phyloP scores from a whole-genome alignment of 1,140 invertebrate genomes.

The Drosophila orena region DNA sequence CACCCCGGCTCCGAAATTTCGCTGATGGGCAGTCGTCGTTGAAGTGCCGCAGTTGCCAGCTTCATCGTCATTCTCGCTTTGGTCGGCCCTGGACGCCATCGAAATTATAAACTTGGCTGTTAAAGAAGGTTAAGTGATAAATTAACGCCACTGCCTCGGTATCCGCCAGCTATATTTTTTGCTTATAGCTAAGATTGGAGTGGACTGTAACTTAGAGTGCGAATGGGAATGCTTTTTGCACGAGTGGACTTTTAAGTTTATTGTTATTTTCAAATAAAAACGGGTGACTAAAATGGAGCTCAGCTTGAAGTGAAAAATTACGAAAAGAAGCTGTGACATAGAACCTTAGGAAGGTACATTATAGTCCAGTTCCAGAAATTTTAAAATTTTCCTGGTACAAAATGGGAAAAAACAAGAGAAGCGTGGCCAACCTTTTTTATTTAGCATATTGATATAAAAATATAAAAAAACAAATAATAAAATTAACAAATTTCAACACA shows the following conservation, averaged over 20 bases:
- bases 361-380: too few species aligned
- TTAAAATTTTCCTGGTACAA: too few species aligned
- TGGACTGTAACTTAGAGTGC: constrained; percentile 22
- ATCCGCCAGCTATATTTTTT: constrained; percentile 7
- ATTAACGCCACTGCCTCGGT: constrained; percentile 65
- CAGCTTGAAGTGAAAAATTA: constrained; percentile 49
- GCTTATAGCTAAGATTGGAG: constrained; percentile 13
- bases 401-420: too few species aligned
- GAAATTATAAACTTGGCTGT: constrained; percentile 81
- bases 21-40: constrained; percentile 79
- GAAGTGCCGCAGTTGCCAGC: constrained; percentile 60
- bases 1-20: constrained; percentile 38
- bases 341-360: background rate
- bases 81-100: constrained; percentile 48
- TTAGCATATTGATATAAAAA: too few species aligned
- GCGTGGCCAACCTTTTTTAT: too few species aligned
- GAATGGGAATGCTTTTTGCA: constrained; percentile 73
- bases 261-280: constrained; percentile 68
- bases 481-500: too few species aligned
- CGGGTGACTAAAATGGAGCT: constrained; percentile 32
- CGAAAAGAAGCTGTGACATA: constrained; percentile 43
- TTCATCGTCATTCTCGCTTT: constrained; percentile 44
- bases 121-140: constrained; percentile 82
- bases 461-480: too few species aligned
- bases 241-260: constrained; percentile 78